Percentiles rank a stretch among this genome's conserved stretches.
Conservation (phyloP, 2,797 vertebrate genomes). For the Natrix natrix region DNA sequence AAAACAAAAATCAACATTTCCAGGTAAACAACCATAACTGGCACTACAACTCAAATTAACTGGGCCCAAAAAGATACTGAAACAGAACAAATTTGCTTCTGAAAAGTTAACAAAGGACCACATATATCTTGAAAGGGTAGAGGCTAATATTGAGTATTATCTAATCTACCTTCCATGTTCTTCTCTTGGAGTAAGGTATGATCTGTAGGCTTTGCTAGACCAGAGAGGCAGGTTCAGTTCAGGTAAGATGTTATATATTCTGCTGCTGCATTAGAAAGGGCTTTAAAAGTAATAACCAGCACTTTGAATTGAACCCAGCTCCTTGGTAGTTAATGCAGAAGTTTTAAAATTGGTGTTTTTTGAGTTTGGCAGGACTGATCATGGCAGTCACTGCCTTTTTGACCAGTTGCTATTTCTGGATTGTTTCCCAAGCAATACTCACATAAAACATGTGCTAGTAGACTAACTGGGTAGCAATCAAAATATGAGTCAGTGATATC, state of each 20-base stretch:
- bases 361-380: neutral
- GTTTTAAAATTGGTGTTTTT: neutral
- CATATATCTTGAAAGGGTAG: neutral
- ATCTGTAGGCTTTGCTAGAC: neutral
- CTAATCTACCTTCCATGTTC: neutral
- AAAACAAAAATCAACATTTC: neutral
- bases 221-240: neutral
- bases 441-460: neutral
- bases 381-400: neutral
- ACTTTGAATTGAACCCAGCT: neutral
- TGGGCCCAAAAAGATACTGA: neutral
- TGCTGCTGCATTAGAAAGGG: neutral
- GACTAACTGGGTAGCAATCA: neutral
- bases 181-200: neutral
- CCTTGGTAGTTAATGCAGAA: neutral
- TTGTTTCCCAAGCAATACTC: neutral
- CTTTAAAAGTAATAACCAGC: neutral
- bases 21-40: neutral
- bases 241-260: neutral
- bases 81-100: neutral
- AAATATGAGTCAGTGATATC: neutral
- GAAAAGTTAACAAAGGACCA: neutral
- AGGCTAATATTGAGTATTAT: neutral
- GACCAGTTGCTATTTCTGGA: neutral
- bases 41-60: neutral